Evolutionary conservation across 2,888 invertebrate genomes (phyloP).

Genomic region (Hoplodrina ambigua): DNA sequence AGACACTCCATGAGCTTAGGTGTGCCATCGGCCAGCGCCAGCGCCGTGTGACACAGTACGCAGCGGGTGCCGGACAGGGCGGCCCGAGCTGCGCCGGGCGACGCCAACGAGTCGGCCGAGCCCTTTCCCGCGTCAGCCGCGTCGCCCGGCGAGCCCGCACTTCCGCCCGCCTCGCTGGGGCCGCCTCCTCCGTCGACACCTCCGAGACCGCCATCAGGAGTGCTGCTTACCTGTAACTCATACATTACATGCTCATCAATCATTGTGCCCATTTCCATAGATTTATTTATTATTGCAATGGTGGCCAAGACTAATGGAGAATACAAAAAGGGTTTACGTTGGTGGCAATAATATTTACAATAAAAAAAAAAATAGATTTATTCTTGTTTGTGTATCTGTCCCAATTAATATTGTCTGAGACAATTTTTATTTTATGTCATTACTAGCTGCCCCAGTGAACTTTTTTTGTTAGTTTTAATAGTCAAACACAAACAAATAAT

Average conservation of each 20-base stretch:
- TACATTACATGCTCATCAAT: not conserved
- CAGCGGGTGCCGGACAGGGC: conserved; percentile 85
- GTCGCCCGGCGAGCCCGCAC: conserved; percentile 54
- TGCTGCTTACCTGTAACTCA: conserved; percentile 59
- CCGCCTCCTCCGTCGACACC: conserved; percentile 28
- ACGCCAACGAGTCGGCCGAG: conserved; percentile 80
- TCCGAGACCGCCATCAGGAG: conserved; percentile 55
- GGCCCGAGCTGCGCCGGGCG: conserved; percentile 74
- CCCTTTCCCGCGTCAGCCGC: conserved; percentile 66
- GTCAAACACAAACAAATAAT: too few relatives aligned
- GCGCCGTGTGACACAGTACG: conserved; percentile 85
- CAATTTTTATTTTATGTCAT: too few relatives aligned
- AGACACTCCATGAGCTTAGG: conserved; percentile 97
- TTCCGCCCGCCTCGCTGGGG: conserved; percentile 43
- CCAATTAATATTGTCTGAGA: too few relatives aligned
- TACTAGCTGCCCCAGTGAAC: too few relatives aligned
- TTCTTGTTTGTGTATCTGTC: too few relatives aligned
- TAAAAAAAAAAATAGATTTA: too few relatives aligned
- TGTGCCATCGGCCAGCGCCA: conserved; percentile 82
- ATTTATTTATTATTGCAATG: too few relatives aligned
- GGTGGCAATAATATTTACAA: too few relatives aligned
- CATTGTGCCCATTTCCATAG: too few relatives aligned
- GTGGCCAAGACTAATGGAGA: too few relatives aligned
- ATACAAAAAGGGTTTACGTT: too few relatives aligned
- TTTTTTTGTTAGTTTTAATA: too few relatives aligned